Evolutionary conservation across 2,888 invertebrate genomes (phyloP), one percentile per base, ranked within the genome.

Genomic region (Nezara viridula): DNA sequence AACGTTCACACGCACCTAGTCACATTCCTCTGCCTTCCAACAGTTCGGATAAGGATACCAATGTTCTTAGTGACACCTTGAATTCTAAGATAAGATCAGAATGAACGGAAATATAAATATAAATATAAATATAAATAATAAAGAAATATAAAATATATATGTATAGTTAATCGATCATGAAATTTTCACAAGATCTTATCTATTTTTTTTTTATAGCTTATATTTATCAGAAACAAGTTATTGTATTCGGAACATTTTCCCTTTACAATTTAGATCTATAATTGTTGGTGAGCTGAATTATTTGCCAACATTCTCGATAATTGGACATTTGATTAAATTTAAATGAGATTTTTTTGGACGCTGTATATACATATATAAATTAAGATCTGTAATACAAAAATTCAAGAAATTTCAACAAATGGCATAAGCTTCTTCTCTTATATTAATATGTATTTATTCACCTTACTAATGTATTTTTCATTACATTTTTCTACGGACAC

Each of bases 1-100:
- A 40, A 81, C 44, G 81, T 81, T 81, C 44, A 47, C 81, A 81
- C 81, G 81, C 81, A 81, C 44, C 81, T 44, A 44, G 44, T 44
- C 81, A n/a, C 81, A 81, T 81, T 81, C 77, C 77, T 21, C 37
- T 7, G 40, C 44, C 81, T 44, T 44, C 44, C 44, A 4, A n/a
- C 81, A 81, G 44, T 44, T 47, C 12, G n/a, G 37, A 40, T 44
- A 81, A 2, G n/a, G 37, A 40, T 44, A 81, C 19, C 66, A 16
- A 73, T 73, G 32, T 73, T 32, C 16, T 73, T 32, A 73, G 66
- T 32, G 60, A 60, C 60, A 60, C 14, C 27, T 37, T 73, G 16
- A 73, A 37, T 37, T 73, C 37, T 37, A 73, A 37, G 66, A 73
- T 37, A 37, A 60, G 60, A 60, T 27, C 60, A 14, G 60, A 12